Evolutionary conservation across 2,797 vertebrate species (phyloP).

Genomic region (Phoeniculus purpureus): DNA sequence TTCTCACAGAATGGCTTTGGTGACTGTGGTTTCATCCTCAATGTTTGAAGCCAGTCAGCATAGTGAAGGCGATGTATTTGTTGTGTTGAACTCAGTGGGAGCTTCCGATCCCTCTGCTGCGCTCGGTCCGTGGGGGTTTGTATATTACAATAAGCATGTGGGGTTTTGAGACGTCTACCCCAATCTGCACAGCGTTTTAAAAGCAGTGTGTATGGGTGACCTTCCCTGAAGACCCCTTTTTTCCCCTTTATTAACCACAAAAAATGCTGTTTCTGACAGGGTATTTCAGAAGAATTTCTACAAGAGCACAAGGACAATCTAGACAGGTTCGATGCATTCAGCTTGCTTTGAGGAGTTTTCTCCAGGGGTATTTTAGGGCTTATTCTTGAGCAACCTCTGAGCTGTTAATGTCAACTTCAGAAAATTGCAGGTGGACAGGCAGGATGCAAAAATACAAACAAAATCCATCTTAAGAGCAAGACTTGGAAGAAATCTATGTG

Average conservation of each 20-base stretch:
- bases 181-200: not conserved
- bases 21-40: not conserved
- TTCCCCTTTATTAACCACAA: not conserved
- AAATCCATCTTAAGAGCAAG: not conserved
- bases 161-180: not conserved
- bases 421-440: not conserved
- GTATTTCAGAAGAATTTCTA: not conserved
- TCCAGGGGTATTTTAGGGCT: not conserved
- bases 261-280: not conserved
- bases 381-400: not conserved
- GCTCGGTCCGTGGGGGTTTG: not conserved
- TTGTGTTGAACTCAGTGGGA: not conserved
- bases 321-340: not conserved
- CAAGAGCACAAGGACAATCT: not conserved
- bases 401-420: not conserved
- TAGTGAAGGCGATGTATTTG: not conserved
- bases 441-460: not conserved
- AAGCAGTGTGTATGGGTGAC: not conserved
- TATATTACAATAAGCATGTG: not conserved
- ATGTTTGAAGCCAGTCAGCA: not conserved
- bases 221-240: slow-evolving; percentile 3
- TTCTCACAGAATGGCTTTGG: not conserved
- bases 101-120: not conserved
- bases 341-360: not conserved
- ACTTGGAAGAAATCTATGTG: not conserved